phyloP scores from a whole-genome alignment of 64 coral and sea anemone genomes.

The Platygyra sinensis region DNA sequence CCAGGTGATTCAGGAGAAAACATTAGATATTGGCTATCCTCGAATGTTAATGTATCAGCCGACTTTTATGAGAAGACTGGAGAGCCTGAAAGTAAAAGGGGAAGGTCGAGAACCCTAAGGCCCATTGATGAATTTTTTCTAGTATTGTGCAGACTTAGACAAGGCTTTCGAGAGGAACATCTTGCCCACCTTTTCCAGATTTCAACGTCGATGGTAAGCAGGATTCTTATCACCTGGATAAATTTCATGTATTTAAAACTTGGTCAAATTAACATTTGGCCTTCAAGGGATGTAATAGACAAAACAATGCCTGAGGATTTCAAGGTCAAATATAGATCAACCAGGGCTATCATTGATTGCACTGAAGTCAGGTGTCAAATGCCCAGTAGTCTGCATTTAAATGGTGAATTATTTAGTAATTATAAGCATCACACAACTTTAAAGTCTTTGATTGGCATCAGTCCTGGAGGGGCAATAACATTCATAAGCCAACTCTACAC shows the following conservation, averaged over 20 bases:
- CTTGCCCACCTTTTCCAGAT: conserved; percentile 34
- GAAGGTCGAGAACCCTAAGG: conserved; percentile 3
- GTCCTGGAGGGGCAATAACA: conserved; percentile 31
- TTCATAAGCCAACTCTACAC: conserved; percentile 26
- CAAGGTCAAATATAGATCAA: conserved; percentile 8
- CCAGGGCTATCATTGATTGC: conserved; percentile 34
- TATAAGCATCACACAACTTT: conserved; percentile 24
- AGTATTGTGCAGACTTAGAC: conserved; percentile 40
- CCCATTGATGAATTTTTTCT: conserved; percentile 37
- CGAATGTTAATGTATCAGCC: conserved; percentile 34
- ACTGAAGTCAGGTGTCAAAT: conserved; percentile 41
- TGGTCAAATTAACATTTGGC: conserved; percentile 40
- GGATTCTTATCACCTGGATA: conserved; percentile 28
- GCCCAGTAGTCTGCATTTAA: conserved; percentile 35
- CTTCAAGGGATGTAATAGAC: conserved; percentile 22
- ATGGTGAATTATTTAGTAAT: neutral
- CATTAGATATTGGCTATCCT: conserved; percentile 28
- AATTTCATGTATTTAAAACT: conserved; percentile 34
- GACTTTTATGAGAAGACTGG: no score
- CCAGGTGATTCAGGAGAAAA: neutral
- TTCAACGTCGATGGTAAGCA: conserved; percentile 16
- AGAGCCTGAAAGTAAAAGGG: no score
- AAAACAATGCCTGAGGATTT: conserved; percentile 20
- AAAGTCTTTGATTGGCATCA: conserved; percentile 16
- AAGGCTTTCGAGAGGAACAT: conserved; percentile 44